Conservation (phyloP, 2,113 vertebrate genomes). For the Nanorana parkeri region DNA sequence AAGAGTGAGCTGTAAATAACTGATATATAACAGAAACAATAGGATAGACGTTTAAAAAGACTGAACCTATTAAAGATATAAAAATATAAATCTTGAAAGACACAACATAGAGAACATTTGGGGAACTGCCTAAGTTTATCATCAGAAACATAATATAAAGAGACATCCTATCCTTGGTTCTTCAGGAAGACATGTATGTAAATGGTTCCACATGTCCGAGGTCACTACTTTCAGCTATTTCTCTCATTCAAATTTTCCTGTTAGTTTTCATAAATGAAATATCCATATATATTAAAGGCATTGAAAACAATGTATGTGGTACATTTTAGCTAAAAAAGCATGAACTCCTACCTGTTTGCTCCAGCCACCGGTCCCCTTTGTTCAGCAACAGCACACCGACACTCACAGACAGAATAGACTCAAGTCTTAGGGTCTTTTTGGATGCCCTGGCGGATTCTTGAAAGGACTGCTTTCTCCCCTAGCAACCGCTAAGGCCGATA, state of each 20-base stretch:
- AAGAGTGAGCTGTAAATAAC: not conserved
- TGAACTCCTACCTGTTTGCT: too few species aligned
- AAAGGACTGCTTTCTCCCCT: too few species aligned
- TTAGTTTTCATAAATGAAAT: not conserved
- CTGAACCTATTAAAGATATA: conserved; percentile 10
- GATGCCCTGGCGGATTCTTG: too few species aligned
- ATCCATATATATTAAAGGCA: not conserved
- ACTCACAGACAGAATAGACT: too few species aligned
- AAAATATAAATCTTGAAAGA: not conserved
- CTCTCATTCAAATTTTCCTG: not conserved
- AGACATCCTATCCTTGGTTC: conserved; percentile 5
- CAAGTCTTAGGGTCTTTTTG: too few species aligned
- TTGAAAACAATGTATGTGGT: not conserved
- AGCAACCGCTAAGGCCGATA: too few species aligned
- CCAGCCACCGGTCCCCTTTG: too few species aligned
- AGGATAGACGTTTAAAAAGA: not conserved
- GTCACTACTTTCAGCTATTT: not conserved
- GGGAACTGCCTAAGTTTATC: not conserved
- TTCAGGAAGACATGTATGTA: conserved; percentile 5
- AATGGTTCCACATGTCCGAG: not conserved
- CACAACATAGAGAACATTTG: not conserved
- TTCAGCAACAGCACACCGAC: too few species aligned
- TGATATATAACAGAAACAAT: conserved; percentile 22
- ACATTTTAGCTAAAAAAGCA: not conserved
- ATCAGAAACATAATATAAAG: not conserved